A percentile compares a stretch with the other conserved stretches of the same genome.
phyloP scores from a whole-genome alignment of 2,113 vertebrate species.

The Cyprinodon tularosa region DNA sequence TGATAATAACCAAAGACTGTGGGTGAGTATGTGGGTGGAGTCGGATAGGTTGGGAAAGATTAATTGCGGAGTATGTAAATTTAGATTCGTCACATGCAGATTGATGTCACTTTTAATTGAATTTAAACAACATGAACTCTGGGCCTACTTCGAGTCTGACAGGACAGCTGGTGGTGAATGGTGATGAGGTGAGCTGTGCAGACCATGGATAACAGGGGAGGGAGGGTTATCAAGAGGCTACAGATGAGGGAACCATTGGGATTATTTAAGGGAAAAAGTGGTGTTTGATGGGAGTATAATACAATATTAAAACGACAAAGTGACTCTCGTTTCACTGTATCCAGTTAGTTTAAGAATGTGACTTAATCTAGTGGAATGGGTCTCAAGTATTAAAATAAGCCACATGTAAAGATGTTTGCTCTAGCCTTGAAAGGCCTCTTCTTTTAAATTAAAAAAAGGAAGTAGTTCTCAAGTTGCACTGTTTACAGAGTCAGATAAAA shows the following conservation, averaged over 20 bases:
- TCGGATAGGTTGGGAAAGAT: slow-evolving; percentile 66
- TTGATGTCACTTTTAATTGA: slow-evolving; percentile 79
- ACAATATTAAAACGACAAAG: neutral
- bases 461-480: too few relatives aligned
- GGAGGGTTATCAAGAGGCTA: slow-evolving; percentile 1
- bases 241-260: slow-evolving; percentile 27
- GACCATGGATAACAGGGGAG: slow-evolving; percentile 26
- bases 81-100: slow-evolving; percentile 76
- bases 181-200: slow-evolving; percentile 63
- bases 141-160: slow-evolving; percentile 65
- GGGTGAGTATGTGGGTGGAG: slow-evolving; percentile 47
- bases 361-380: too few relatives aligned
- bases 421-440: too few relatives aligned
- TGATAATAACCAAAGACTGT: slow-evolving; percentile 52
- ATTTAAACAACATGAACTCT: slow-evolving; percentile 77
- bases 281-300: neutral
- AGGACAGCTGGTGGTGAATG: slow-evolving; percentile 73
- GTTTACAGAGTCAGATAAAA: too few relatives aligned
- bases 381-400: too few relatives aligned
- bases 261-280: slow-evolving; percentile 60
- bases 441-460: too few relatives aligned
- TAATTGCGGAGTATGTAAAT: slow-evolving; percentile 77
- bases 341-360: too few relatives aligned
- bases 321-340: too few relatives aligned
- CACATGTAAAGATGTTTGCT: too few relatives aligned